A percentile compares a stretch with the other conserved stretches of the same genome.
phyloP scores from a whole-genome alignment of 2,888 invertebrate genomes.

The Auanema freiburgensis region DNA sequence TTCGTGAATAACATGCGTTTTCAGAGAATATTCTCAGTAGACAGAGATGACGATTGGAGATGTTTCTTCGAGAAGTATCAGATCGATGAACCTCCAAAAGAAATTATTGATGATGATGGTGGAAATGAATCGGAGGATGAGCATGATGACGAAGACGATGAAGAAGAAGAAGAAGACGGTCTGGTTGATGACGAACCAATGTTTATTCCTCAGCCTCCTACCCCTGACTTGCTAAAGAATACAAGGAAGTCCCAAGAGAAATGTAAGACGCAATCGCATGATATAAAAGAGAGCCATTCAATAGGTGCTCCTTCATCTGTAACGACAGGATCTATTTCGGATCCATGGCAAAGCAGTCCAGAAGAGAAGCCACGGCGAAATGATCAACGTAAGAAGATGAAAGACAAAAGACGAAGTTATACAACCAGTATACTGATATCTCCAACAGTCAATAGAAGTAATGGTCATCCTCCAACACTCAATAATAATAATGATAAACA shows the following conservation, averaged over 20 bases:
- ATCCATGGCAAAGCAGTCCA: constrained; percentile 19
- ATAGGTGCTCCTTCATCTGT: not conserved
- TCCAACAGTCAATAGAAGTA: constrained; percentile 23
- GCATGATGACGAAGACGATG: constrained; percentile 45
- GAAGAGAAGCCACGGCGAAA: constrained; percentile 19
- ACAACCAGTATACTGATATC: constrained; percentile 61
- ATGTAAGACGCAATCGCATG: not conserved
- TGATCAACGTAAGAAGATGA: constrained; percentile 20
- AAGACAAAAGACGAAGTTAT: constrained; percentile 54
- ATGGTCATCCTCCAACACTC: not conserved
- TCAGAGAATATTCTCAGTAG: constrained; percentile 54
- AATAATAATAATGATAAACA: constrained; percentile 2
- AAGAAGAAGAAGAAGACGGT: constrained; percentile 35
- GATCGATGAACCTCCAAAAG: constrained; percentile 48
- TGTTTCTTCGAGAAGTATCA: constrained; percentile 56
- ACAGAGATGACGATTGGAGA: constrained; percentile 50
- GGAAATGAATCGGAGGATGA: constrained; percentile 42
- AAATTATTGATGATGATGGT: constrained; percentile 22
- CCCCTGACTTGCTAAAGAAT: constrained; percentile 51
- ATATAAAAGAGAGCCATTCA: not conserved
- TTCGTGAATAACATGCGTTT: constrained; percentile 15
- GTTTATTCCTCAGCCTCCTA: constrained; percentile 46
- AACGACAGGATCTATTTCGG: too few species aligned
- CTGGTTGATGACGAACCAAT: constrained; percentile 39
- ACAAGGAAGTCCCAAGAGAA: constrained; percentile 27